Evolutionary conservation across 2,888 invertebrate genomes (phyloP).

Genomic region (Piscicola geometra): DNA sequence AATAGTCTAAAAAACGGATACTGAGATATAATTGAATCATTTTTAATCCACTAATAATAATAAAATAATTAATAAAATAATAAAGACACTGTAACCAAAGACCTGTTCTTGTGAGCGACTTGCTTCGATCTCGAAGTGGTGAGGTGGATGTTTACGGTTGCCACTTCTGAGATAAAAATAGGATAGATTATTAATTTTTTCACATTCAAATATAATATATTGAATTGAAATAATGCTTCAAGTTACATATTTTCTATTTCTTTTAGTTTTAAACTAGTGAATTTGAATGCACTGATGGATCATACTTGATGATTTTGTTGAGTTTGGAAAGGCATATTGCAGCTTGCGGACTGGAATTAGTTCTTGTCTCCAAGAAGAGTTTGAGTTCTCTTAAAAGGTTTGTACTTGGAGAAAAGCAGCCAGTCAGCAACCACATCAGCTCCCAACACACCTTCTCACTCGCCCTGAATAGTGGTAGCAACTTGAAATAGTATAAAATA

Average conservation of each 20-base stretch:
- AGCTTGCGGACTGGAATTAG: constrained; percentile 64
- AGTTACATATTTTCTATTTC: no score
- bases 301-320: constrained; percentile 67
- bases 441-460: constrained; percentile 99
- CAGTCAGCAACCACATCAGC: constrained; percentile 95
- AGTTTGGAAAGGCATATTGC: constrained; percentile 84
- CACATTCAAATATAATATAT: no score
- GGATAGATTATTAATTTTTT: not conserved
- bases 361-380: constrained; percentile 51
- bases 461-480: no score
- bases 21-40: no score
- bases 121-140: constrained; percentile 98
- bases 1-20: no score
- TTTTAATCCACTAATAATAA: no score
- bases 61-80: no score
- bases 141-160: constrained; percentile 64
- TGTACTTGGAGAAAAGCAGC: constrained; percentile 85
- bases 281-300: not conserved
- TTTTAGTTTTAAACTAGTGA: not conserved
- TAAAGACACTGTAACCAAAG: no score
- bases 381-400: constrained; percentile 72
- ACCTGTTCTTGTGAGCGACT: constrained; percentile 97
- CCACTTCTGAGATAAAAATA: constrained; percentile 49
- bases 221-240: no score
- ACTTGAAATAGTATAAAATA: not conserved